Conservation (phyloP, 2,888 invertebrate species). For the Drosophila mayaguana region DNA sequence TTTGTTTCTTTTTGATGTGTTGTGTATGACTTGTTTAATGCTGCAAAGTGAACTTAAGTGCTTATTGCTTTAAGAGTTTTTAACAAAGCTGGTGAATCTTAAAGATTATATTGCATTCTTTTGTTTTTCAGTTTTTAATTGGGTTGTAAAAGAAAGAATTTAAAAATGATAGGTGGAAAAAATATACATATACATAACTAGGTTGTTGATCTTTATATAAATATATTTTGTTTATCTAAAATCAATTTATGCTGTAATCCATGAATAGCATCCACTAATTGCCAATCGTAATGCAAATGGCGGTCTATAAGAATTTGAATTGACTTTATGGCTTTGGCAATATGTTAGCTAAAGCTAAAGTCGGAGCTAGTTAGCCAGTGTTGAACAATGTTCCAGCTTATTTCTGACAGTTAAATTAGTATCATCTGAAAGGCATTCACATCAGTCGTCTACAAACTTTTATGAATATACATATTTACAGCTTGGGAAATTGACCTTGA, state of each 20-base stretch:
- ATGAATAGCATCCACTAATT: background rate
- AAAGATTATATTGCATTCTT: background rate
- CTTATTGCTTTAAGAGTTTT: background rate
- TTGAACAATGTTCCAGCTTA: background rate
- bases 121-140: background rate
- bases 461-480: background rate
- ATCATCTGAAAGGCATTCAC: background rate
- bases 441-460: background rate
- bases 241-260: background rate
- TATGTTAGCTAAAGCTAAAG: background rate
- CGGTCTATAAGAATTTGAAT: background rate
- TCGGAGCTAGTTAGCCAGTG: background rate
- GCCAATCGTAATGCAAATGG: background rate
- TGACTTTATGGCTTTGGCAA: background rate
- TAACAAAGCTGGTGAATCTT: background rate
- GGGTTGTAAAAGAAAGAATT: background rate
- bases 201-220: conserved; percentile 9
- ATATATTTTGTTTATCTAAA: background rate
- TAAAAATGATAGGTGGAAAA: no score
- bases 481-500: conserved; percentile 66
- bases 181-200: background rate
- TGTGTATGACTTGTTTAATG: conserved; percentile 15
- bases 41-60: background rate
- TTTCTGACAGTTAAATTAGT: conserved; percentile 6
- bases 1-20: background rate